Conservation (phyloP, 1,140 invertebrate genomes). For the Temnothorax longispinosus region DNA sequence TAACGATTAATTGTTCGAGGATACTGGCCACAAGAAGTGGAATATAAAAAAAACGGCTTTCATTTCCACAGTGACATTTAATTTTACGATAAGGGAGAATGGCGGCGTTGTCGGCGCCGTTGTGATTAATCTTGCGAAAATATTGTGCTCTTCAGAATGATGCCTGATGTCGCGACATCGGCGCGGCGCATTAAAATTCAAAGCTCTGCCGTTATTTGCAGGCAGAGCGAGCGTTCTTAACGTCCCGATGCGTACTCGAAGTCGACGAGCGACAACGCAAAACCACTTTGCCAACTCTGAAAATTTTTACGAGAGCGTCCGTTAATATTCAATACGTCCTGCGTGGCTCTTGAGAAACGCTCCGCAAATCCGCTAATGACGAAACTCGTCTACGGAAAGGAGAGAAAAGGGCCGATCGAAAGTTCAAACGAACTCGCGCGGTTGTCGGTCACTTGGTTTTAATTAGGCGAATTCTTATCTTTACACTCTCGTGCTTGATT, state of each 20-base stretch:
- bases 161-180: conserved; percentile 24
- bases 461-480: conserved; percentile 35
- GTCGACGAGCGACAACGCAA: background rate
- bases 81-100: conserved; percentile 4
- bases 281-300: conserved; percentile 35
- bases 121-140: conserved; percentile 35
- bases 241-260: background rate
- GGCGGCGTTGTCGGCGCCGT: background rate
- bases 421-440: background rate
- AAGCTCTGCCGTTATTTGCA: conserved; percentile 41
- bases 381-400: conserved; percentile 2
- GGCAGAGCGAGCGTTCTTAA: background rate
- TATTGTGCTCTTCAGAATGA: background rate
- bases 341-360: background rate
- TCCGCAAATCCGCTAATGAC: conserved; percentile 43
- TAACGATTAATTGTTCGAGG: background rate
- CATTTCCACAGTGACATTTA: conserved; percentile 1
- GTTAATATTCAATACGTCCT: conserved; percentile 37
- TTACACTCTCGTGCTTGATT: background rate
- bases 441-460: background rate
- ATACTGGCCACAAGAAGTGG: background rate
- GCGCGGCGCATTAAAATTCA: conserved; percentile 51
- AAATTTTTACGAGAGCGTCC: conserved; percentile 37
- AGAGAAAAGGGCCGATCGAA: background rate
- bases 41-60: background rate